Percentiles rank a stretch among this genome's conserved stretches.
These are phyloP conservation scores for Oceanites oceanicus DNA, from an alignment of 2,113 vertebrate species.

Conservation along the genomic window DNA sequence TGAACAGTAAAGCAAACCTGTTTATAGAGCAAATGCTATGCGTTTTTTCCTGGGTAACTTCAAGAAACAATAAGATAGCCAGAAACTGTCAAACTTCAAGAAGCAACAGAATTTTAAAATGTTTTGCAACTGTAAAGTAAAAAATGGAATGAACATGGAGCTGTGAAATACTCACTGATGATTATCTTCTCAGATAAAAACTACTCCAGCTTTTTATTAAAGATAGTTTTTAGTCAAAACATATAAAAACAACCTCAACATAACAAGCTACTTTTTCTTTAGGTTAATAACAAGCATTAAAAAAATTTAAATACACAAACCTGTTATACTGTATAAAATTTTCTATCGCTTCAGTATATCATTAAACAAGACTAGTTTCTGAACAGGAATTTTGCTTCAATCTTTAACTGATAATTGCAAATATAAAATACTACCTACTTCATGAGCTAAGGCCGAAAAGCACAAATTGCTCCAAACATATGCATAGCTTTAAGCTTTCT, in stretches of 20 bases:
- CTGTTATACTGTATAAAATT: constrained; percentile 10
- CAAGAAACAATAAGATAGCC: constrained; percentile 68
- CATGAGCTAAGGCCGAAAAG: background rate
- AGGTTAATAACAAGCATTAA: constrained; percentile 36
- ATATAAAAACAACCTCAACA: constrained; percentile 64
- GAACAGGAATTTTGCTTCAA: background rate
- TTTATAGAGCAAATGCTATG: constrained; percentile 73
- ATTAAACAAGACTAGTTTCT: constrained; percentile 7
- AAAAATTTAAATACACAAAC: constrained; percentile 52
- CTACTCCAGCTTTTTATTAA: constrained; percentile 90
- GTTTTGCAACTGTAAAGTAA: constrained; percentile 76
- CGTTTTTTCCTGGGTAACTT: constrained; percentile 62
- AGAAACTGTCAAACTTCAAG: constrained; percentile 72
- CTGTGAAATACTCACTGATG: constrained; percentile 94
- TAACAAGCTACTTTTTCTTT: constrained; percentile 40
- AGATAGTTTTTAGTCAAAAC: constrained; percentile 85
- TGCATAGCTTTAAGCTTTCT: background rate
- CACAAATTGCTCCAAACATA: background rate
- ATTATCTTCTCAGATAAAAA: constrained; percentile 86
- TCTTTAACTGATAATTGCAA: background rate
- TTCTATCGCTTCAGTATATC: constrained; percentile 3
- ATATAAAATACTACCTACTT: background rate
- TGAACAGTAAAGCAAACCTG: constrained; percentile 73
- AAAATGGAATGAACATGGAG: constrained; percentile 88
- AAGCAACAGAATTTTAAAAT: constrained; percentile 79